Percentiles rank a stretch among this genome's conserved stretches.
These are phyloP conservation scores for Neogale vison DNA, from an alignment of 2,113 vertebrate genomes.

Conservation along the genomic window DNA sequence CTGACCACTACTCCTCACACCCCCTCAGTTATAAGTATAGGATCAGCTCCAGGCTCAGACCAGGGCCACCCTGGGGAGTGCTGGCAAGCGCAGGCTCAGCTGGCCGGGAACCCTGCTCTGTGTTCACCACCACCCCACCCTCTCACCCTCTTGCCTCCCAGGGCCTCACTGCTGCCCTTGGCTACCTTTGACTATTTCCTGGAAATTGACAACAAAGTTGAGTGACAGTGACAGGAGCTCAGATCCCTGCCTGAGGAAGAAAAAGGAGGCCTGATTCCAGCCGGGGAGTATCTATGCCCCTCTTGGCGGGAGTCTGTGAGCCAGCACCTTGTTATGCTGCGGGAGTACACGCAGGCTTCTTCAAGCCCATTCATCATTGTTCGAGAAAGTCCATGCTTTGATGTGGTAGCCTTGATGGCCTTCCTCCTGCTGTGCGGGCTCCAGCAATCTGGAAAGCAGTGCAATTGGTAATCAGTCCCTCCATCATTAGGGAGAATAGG, in stretches of 20 bases:
- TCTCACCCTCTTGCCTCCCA: not conserved
- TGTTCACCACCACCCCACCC: not conserved
- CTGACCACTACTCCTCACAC: not conserved
- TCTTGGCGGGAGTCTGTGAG: not conserved
- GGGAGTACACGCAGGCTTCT: not conserved
- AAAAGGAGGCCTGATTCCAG: not conserved
- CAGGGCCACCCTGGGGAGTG: too few relatives aligned
- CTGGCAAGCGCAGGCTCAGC: not conserved
- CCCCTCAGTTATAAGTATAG: not conserved
- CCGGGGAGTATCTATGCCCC: not conserved
- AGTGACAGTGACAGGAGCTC: constrained; percentile 40
- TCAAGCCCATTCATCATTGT: constrained; percentile 44
- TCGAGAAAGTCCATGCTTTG: not conserved
- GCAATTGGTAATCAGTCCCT: not conserved
- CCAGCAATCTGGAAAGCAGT: not conserved
- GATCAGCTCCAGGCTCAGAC: too few relatives aligned
- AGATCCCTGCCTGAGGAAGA: not conserved
- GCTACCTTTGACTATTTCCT: not conserved
- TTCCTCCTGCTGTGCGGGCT: not conserved
- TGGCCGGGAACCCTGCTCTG: not conserved
- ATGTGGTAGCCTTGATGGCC: not conserved
- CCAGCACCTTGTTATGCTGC: constrained; percentile 25
- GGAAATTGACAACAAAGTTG: constrained; percentile 1
- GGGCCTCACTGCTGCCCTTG: not conserved
- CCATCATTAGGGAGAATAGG: not conserved